Conservation (phyloP, 2,888 invertebrate species). For the Linyphia triangularis region DNA sequence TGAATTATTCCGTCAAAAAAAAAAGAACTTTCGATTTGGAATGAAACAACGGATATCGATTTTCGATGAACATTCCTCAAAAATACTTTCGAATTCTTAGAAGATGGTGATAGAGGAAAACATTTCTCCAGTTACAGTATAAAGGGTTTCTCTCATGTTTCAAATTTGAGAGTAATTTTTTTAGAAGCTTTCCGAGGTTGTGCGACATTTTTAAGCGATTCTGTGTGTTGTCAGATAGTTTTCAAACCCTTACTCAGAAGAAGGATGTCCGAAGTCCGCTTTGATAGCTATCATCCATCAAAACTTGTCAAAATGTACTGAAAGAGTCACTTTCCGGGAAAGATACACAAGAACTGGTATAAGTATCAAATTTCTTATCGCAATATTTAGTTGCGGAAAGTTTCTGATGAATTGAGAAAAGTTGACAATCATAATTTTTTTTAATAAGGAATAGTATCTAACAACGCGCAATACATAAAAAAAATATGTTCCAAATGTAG, state of each 20-base stretch:
- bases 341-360: neutral
- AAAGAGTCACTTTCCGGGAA: neutral
- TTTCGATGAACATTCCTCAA: neutral
- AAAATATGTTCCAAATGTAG: too few species aligned
- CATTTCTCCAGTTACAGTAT: too few species aligned
- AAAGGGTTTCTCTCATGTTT: neutral
- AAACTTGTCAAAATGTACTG: constrained; percentile 15
- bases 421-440: too few species aligned
- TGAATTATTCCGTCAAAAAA: neutral
- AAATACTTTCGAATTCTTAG: neutral
- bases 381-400: neutral
- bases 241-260: neutral
- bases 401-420: too few species aligned
- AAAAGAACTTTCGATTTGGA: neutral
- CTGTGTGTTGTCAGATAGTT: neutral
- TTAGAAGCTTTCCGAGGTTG: neutral
- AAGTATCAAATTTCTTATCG: neutral
- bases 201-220: neutral
- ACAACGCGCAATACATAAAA: too few species aligned
- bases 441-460: too few species aligned
- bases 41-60: neutral
- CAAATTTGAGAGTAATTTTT: neutral
- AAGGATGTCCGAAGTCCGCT: neutral
- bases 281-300: constrained; percentile 24
- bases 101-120: neutral